Percentiles rank a stretch among this genome's conserved stretches.
These are phyloP conservation scores for Drosophila peninsularis DNA, from an alignment of 2,888 invertebrate genomes.

Conservation along the genomic window DNA sequence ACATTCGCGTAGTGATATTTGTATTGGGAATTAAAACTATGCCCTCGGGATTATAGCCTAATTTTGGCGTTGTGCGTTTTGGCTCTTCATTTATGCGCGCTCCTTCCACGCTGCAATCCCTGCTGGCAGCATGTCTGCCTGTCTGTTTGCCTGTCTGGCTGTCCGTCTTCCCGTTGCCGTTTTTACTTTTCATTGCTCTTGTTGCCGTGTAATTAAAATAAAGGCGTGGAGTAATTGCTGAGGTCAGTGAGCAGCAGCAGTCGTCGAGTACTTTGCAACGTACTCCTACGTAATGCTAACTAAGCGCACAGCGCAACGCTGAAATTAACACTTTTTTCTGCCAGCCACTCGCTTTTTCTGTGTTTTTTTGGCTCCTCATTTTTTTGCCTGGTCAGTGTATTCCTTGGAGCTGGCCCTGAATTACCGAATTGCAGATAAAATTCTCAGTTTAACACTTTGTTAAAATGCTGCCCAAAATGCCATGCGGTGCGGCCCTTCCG, in stretches of 20 bases:
- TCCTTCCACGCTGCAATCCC: neutral
- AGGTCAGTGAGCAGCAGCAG: constrained; percentile 66
- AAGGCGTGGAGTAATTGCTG: constrained; percentile 81
- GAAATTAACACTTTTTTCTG: constrained; percentile 73
- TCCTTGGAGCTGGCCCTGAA: constrained; percentile 70
- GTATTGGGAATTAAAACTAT: constrained; percentile 81
- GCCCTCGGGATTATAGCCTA: constrained; percentile 78
- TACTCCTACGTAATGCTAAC: constrained; percentile 69
- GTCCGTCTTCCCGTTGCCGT: constrained; percentile 27
- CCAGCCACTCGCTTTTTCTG: constrained; percentile 15
- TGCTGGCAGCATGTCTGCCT: neutral
- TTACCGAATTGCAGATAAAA: constrained; percentile 80
- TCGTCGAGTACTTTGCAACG: constrained; percentile 45
- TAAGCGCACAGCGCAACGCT: constrained; percentile 64
- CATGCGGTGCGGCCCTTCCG: constrained; percentile 64
- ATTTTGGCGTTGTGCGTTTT: constrained; percentile 66
- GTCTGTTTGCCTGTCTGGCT: neutral
- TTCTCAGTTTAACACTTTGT: constrained; percentile 81
- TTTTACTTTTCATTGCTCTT: constrained; percentile 79
- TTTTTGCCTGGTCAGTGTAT: constrained; percentile 44
- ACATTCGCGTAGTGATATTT: constrained; percentile 80
- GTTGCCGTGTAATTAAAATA: constrained; percentile 79
- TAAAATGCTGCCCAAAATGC: constrained; percentile 74
- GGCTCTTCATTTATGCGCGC: constrained; percentile 28
- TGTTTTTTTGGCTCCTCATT: constrained; percentile 1